Conservation (phyloP, 2,113 vertebrate genomes). For the Erinaceus europaeus region DNA sequence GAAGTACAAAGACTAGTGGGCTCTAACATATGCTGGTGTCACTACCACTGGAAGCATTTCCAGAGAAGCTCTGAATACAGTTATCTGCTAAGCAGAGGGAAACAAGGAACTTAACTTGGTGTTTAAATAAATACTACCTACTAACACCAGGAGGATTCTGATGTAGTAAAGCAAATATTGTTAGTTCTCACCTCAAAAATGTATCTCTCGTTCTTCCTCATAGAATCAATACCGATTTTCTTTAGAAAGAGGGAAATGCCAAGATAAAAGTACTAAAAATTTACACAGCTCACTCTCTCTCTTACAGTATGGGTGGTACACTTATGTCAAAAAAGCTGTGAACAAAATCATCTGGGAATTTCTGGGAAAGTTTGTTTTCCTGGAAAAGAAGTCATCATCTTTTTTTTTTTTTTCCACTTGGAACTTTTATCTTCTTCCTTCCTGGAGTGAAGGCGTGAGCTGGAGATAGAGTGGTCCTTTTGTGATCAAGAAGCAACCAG, state of each 20-base stretch:
- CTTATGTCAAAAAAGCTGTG: not conserved
- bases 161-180: not conserved
- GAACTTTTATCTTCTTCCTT: not conserved
- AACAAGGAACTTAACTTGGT: too few species aligned
- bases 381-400: not conserved
- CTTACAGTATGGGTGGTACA: not conserved
- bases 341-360: not conserved
- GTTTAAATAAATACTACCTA: not conserved
- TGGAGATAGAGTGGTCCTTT: not conserved
- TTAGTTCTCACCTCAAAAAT: not conserved
- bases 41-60: rapidly evolving
- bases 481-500: not conserved
- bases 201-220: not conserved
- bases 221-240: not conserved
- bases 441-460: not conserved
- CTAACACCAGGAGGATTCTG: not conserved
- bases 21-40: rapidly evolving
- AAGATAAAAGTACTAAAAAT: too few species aligned
- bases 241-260: too few species aligned
- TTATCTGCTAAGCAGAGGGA: too few species aligned
- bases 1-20: rapidly evolving
- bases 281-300: not conserved
- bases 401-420: not conserved
- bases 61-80: not conserved
- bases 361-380: constrained; percentile 16